Evolutionary conservation across 2,888 invertebrate species (phyloP).

Genomic region (Tachina lurida): DNA sequence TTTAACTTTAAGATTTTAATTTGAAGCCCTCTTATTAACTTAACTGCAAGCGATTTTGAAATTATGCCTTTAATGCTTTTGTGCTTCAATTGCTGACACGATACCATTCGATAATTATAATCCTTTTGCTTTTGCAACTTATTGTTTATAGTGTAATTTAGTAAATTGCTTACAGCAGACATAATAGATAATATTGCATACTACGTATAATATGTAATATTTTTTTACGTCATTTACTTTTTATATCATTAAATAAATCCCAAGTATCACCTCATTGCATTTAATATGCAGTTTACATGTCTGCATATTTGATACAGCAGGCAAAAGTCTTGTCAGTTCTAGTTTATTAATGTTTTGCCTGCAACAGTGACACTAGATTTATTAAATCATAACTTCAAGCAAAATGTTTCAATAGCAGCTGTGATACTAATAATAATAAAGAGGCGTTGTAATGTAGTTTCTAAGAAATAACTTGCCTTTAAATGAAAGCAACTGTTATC

Average conservation of each 20-base stretch:
- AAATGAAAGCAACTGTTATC: neutral
- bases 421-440: neutral
- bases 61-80: neutral
- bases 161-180: constrained; percentile 71
- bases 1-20: neutral
- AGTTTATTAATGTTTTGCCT: constrained; percentile 15
- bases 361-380: constrained; percentile 24
- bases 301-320: neutral
- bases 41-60: neutral
- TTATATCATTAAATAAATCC: constrained; percentile 75
- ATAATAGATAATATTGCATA: constrained; percentile 75
- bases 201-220: constrained; percentile 76
- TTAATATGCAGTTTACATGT: neutral
- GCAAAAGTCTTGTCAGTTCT: constrained; percentile 39
- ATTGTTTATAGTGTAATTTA: neutral
- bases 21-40: neutral
- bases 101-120: neutral
- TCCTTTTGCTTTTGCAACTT: neutral
- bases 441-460: neutral
- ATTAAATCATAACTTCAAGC: constrained; percentile 13
- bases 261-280: constrained; percentile 56
- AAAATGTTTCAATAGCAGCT: neutral
- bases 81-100: neutral
- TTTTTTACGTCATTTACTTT: constrained; percentile 78
- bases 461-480: neutral